Conservation (phyloP, 2,888 invertebrate species). For the Cynaeus angustus region DNA sequence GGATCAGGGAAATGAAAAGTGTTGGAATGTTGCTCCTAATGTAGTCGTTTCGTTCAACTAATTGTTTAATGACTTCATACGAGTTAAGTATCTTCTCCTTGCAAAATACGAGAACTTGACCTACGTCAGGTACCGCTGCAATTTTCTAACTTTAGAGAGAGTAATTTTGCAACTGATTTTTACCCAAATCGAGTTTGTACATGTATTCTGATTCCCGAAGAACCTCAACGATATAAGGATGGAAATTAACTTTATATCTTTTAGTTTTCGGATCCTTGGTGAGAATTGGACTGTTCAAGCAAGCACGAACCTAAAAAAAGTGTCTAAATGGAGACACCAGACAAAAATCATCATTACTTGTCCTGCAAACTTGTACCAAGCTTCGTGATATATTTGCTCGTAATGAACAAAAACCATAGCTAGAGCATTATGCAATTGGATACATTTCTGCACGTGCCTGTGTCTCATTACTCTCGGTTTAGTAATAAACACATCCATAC, state of each 20-base stretch:
- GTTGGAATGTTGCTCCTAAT: conserved; percentile 77
- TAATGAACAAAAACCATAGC: conserved; percentile 87
- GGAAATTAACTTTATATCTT: conserved; percentile 82
- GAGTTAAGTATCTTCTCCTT: conserved; percentile 80
- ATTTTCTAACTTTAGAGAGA: neutral
- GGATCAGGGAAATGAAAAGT: conserved; percentile 81
- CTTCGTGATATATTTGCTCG: conserved; percentile 87
- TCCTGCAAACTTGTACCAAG: conserved; percentile 85
- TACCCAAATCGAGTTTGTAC: conserved; percentile 82
- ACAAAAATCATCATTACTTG: conserved; percentile 76
- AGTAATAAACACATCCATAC: conserved; percentile 79
- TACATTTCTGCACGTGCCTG: conserved; percentile 82
- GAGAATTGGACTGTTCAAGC: conserved; percentile 82
- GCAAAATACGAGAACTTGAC: conserved; percentile 83
- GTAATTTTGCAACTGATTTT: conserved; percentile 11
- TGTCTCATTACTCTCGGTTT: conserved; percentile 72
- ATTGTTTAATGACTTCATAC: conserved; percentile 76
- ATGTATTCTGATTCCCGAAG: conserved; percentile 88
- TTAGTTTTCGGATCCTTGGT: conserved; percentile 79
- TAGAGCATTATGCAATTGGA: conserved; percentile 86
- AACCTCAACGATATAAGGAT: conserved; percentile 81
- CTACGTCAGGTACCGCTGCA: conserved; percentile 82
- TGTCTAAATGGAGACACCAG: neutral
- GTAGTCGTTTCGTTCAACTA: conserved; percentile 78
- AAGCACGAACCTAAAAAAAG: conserved; percentile 75